Percentiles rank a stretch among this genome's conserved stretches.
phyloP scores from a whole-genome alignment of 1,140 invertebrate species.

The Chlorops oryzae region DNA sequence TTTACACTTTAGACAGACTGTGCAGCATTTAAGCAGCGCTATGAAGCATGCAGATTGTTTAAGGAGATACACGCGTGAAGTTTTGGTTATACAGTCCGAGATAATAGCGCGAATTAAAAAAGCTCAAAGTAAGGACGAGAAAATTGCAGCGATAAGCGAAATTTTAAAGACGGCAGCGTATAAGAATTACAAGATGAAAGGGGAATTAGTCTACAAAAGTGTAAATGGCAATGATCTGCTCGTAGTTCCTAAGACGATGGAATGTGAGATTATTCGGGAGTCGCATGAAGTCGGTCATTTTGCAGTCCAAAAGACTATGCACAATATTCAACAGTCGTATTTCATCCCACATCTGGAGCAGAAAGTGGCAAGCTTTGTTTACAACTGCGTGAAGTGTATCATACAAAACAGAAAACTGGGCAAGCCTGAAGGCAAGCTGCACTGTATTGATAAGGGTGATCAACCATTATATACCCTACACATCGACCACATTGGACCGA shows the following conservation, averaged over 20 bases:
- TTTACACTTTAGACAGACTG: not conserved
- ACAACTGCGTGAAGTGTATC: not conserved
- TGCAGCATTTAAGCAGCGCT: too few species aligned
- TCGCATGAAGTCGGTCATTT: not conserved
- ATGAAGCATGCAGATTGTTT: too few species aligned
- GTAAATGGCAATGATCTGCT: constrained; percentile 1
- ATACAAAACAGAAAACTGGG: not conserved
- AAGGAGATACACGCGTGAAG: too few species aligned
- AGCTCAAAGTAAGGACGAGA: not conserved
- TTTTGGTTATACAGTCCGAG: too few species aligned
- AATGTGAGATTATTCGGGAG: too few species aligned
- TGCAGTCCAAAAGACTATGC: not conserved
- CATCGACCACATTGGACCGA: constrained; percentile 30
- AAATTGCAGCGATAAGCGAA: not conserved
- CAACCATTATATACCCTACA: constrained; percentile 19
- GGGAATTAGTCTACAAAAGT: not conserved
- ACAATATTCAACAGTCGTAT: not conserved
- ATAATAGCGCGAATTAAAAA: too few species aligned
- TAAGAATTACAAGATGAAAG: not conserved
- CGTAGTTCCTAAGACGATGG: not conserved
- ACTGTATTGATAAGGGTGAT: constrained; percentile 1
- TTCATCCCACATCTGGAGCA: not conserved
- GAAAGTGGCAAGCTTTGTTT: too few species aligned
- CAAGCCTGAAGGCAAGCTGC: not conserved
- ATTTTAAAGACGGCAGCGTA: not conserved